These are phyloP conservation scores for Epinotia bilunana DNA, from an alignment of 2,888 invertebrate species.

Conservation along the genomic window DNA sequence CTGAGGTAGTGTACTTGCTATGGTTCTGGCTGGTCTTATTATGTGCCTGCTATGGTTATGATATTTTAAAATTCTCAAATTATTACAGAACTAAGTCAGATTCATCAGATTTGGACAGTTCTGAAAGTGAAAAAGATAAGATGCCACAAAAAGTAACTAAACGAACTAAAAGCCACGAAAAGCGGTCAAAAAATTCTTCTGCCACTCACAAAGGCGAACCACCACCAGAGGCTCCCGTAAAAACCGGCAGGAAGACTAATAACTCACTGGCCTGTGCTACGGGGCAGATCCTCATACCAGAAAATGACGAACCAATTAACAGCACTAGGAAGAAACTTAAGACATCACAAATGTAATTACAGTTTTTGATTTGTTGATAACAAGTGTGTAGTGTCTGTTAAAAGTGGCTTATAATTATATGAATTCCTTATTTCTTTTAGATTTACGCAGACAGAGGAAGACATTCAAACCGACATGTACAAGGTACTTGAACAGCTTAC, in stretches of 20 bases:
- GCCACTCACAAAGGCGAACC: constrained; percentile 72
- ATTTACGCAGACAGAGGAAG: constrained; percentile 92
- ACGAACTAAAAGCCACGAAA: constrained; percentile 67
- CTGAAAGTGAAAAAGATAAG: constrained; percentile 65
- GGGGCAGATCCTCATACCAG: constrained; percentile 91
- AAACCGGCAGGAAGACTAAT: constrained; percentile 91
- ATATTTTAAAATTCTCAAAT: constrained; percentile 1
- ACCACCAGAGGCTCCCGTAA: constrained; percentile 70
- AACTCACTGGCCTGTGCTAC: constrained; percentile 93
- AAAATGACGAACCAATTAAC: constrained; percentile 74
- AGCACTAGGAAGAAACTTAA: constrained; percentile 85
- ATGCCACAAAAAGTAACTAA: constrained; percentile 74
- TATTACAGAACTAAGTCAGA: constrained; percentile 68
- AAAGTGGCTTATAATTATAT: too few species aligned
- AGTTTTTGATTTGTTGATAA: background rate
- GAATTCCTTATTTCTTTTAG: constrained; percentile 69
- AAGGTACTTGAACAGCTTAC: constrained; percentile 95
- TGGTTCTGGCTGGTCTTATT: too few species aligned
- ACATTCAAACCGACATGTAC: constrained; percentile 95
- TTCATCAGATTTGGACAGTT: constrained; percentile 68
- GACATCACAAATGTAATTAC: constrained; percentile 87
- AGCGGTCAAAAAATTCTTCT: constrained; percentile 73
- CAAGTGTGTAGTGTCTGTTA: background rate
- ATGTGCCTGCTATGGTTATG: too few species aligned
- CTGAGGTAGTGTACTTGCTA: constrained; percentile 68